Base-by-base conservation (phyloP, 2,113 vertebrate species). In the Psittacula cyanocephala region DNA sequence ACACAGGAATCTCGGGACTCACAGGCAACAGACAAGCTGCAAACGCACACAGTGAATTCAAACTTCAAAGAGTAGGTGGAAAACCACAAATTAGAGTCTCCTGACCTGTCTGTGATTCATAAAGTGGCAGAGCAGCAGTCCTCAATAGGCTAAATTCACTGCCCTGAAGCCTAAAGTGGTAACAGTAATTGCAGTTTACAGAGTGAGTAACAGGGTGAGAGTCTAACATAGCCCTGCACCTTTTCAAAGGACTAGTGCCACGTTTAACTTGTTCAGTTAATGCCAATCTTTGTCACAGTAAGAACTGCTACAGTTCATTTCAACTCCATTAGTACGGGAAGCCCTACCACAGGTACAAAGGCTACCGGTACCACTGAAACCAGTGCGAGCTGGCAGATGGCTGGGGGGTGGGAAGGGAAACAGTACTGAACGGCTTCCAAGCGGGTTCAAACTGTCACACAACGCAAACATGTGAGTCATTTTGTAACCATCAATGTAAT, bases 381-480 rank as follows among this genome's bases (percentile, higher is more conserved):
- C 80, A 95, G 77, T 3, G 80, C 28, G 62, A 90, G 70, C 53
- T 72, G 92, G 94, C 87, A 82, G 75, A 91, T 67, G 63, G 80
- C 85, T 86, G 24, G 43, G 35, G 20, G 14, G 19, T 10, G 10
- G 24, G 35, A 91, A 78, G 72, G 49, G 43, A 96, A 96, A 93
- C 93, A 55, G 64, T 5, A 65, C 12, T 95, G 95, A 86, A 89
- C 80, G 39, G 29, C 24, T 68, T 85, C 86, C 93, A 93, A 97
- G 85, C 75, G 86, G 87, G 92, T 97, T 97, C 90, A 97, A 95
- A 98, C 94, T 91, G 86, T 95, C 96, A 94, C 86, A 87, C 3
- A 94, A 80, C 9, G 2, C 64, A 96, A 97, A 92, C 92, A 93
- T 15, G 75, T 80, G 89, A 97, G 91, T 95, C 75, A 89, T 91